A percentile compares a stretch with the other conserved stretches of the same genome.
phyloP scores from a whole-genome alignment of 2,888 invertebrate genomes.

The Didymodactylos carnosus region DNA sequence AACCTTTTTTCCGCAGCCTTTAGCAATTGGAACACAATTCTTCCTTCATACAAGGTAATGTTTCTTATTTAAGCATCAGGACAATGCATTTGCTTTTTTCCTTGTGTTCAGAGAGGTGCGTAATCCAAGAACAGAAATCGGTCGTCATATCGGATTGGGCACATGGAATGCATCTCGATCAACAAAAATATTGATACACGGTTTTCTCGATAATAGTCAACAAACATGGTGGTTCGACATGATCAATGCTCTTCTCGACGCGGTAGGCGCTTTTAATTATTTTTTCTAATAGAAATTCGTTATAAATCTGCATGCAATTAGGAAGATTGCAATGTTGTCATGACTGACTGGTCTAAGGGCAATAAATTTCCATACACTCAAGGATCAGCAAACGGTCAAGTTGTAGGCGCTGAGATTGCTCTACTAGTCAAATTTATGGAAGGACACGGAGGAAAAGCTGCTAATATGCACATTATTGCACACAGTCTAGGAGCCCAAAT shows the following conservation, averaged over 20 bases:
- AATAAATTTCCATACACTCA: slow-evolving; percentile 9
- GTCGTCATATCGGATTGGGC: too few relatives aligned
- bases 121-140: too few relatives aligned
- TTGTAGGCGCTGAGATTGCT: slow-evolving; percentile 9
- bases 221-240: not conserved
- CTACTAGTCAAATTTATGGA: not conserved
- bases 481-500: slow-evolving; percentile 10
- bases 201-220: not conserved
- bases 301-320: not conserved
- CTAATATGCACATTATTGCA: slow-evolving; percentile 2
- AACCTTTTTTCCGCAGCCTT: too few relatives aligned
- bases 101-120: too few relatives aligned
- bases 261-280: not conserved
- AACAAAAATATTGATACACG: slow-evolving; percentile 8
- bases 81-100: too few relatives aligned
- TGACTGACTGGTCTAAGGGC: slow-evolving; percentile 14
- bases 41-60: too few relatives aligned
- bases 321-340: slow-evolving; percentile 12
- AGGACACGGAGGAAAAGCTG: not conserved
- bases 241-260: not conserved
- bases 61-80: too few relatives aligned
- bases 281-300: not conserved
- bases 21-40: too few relatives aligned
- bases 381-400: slow-evolving; percentile 11
- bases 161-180: not conserved